phyloP scores from a whole-genome alignment of 2,797 vertebrate genomes.

The Euthynnus affinis region DNA sequence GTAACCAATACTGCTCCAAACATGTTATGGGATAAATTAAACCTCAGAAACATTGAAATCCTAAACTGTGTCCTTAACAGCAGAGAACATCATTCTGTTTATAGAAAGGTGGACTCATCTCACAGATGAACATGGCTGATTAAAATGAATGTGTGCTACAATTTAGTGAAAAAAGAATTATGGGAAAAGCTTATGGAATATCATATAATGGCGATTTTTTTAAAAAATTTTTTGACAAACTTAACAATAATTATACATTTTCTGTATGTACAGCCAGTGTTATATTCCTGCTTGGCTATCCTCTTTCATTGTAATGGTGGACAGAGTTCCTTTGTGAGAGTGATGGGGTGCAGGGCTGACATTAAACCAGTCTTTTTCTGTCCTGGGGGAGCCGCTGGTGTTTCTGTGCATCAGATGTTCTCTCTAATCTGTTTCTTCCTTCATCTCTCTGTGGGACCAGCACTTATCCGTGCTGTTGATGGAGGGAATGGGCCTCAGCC shows the following conservation, averaged over 20 bases:
- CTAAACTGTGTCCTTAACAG: not conserved
- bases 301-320: conserved; percentile 38
- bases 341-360: conserved; percentile 57
- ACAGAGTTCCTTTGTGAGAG: conserved; percentile 52
- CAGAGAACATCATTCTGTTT: not conserved
- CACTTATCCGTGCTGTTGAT: conserved; percentile 72
- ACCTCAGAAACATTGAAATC: not conserved
- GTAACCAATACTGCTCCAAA: too few relatives aligned
- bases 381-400: conserved; percentile 62
- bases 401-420: conserved; percentile 75
- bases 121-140: not conserved
- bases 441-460: conserved; percentile 73
- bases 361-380: conserved; percentile 63
- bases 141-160: not conserved
- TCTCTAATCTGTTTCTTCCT: conserved; percentile 77
- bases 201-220: not conserved
- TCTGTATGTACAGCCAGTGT: not conserved
- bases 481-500: conserved; percentile 63
- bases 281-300: conserved; percentile 5
- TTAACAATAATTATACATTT: not conserved
- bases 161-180: not conserved
- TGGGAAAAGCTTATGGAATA: not conserved
- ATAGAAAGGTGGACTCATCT: not conserved
- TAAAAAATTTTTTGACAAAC: not conserved
- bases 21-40: too few relatives aligned